Conservation (phyloP, 2,888 invertebrate genomes). For the Eupithecia pulchellata region DNA sequence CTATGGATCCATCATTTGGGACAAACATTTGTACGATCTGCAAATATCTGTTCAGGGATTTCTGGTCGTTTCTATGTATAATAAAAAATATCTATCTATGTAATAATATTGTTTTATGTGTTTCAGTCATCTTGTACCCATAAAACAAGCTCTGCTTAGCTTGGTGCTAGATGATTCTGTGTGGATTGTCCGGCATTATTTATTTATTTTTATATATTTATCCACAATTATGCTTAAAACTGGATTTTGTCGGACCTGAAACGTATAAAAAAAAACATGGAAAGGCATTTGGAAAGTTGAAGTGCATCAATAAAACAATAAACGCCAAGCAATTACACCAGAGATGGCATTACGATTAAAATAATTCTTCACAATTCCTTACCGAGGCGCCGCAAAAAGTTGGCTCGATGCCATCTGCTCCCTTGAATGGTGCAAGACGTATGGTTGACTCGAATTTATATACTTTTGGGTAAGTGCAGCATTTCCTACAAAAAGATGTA, state of each 20-base stretch:
- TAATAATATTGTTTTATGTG: no score
- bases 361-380: conserved; percentile 65
- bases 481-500: not conserved
- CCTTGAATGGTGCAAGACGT: conserved; percentile 60
- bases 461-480: conserved; percentile 68
- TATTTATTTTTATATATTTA: no score
- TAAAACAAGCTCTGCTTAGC: no score
- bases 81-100: no score
- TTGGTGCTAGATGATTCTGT: no score
- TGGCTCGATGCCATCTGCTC: conserved; percentile 70
- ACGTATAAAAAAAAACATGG: not conserved
- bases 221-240: not conserved
- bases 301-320: conserved; percentile 50
- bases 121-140: no score
- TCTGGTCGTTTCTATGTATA: no score
- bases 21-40: no score
- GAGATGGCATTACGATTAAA: conserved; percentile 59
- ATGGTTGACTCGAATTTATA: conserved; percentile 60
- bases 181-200: no score
- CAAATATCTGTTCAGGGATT: no score
- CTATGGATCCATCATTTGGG: not conserved
- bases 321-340: conserved; percentile 51
- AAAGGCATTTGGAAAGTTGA: conserved; percentile 38
- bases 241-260: not conserved
- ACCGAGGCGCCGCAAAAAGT: conserved; percentile 63